These are phyloP conservation scores for Pachypsylla venusta DNA, from an alignment of 1,140 invertebrate genomes.

Conservation along the genomic window DNA sequence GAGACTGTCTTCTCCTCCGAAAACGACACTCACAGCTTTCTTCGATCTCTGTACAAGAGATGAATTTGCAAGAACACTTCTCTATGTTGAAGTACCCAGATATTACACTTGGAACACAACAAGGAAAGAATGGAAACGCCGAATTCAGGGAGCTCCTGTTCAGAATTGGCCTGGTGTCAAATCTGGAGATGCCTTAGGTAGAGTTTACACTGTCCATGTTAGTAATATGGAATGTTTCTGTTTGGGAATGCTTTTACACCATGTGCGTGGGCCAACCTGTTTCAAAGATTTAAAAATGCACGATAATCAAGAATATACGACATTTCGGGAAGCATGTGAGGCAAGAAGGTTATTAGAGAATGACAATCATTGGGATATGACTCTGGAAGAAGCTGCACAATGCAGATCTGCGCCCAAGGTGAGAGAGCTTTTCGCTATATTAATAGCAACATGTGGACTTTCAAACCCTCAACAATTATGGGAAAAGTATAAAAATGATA, in stretches of 20 bases:
- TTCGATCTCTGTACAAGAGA: background rate
- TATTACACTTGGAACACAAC: conserved; percentile 11
- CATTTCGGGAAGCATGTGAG: conserved; percentile 21
- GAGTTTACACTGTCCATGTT: conserved; percentile 17
- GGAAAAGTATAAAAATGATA: conserved; percentile 27
- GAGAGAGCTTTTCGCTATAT: too few species aligned
- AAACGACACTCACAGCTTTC: background rate
- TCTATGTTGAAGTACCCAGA: background rate
- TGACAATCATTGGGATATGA: conserved; percentile 26
- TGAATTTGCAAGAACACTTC: conserved; percentile 11
- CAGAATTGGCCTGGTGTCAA: background rate
- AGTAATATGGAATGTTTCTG: conserved; percentile 2
- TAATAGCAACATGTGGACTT: conserved; percentile 12
- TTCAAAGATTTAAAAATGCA: too few species aligned
- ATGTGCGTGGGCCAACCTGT: background rate
- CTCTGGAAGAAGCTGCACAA: conserved; percentile 25
- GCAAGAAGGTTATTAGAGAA: conserved; percentile 22
- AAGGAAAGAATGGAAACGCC: background rate
- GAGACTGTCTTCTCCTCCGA: background rate
- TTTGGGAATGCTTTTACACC: background rate
- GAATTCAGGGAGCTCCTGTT: background rate
- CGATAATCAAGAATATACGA: conserved; percentile 15
- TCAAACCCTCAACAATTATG: conserved; percentile 25
- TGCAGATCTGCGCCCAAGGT: too few species aligned
- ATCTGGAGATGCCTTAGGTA: conserved; percentile 26